Evolutionary conservation across 2,888 invertebrate genomes (phyloP), one percentile per base, ranked within the genome.

Genomic region (Leptopilina drosophilae): DNA sequence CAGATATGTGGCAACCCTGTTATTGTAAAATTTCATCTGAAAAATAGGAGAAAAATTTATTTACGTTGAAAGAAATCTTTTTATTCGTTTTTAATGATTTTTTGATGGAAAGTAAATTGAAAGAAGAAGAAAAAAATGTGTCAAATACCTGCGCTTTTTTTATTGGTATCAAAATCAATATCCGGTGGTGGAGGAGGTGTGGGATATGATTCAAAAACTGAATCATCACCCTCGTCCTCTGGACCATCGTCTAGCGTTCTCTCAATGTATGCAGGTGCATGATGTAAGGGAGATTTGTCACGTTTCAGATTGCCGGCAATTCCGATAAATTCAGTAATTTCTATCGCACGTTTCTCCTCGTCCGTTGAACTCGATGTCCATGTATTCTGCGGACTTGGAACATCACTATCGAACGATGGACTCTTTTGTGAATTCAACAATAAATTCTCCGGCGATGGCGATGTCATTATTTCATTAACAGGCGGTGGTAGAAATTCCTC

Each of bases 201-300:
- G 73, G 81, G 81, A 76, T 83, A 87, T 4, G 87, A 85, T 79
- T 91, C 91, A 77, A 91, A 91, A 65, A 91, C 90, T 15, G 90
- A 91, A 80, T 91, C 91, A 67, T 91, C 91, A 12, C 89, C 91
- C 42, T 91, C 91, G 12, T 91, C 91, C 9, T 91, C 90, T 3
- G 90, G 88, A 3, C 88, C 89, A 42, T 90, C 89, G 81, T 86
- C 88, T 77, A 90, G 87, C 42, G 88, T 90, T 80, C 89, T 87
- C 81, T 89, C 90, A 59, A 89, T 91, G 66, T 89, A 90, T 7
- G 86, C 90, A 33, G 87, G 85, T 0, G 86, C 86, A 49, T 73
- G 9, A 73, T 73, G 73, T 26, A 73, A 33, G 6, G 73, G 73
- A 12, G 56, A 73, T 53, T 56, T 73, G 20, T 73, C 56, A n/a